phyloP scores from a whole-genome alignment of 2,797 vertebrate genomes.

The Typhlichthys eigenmanni region DNA sequence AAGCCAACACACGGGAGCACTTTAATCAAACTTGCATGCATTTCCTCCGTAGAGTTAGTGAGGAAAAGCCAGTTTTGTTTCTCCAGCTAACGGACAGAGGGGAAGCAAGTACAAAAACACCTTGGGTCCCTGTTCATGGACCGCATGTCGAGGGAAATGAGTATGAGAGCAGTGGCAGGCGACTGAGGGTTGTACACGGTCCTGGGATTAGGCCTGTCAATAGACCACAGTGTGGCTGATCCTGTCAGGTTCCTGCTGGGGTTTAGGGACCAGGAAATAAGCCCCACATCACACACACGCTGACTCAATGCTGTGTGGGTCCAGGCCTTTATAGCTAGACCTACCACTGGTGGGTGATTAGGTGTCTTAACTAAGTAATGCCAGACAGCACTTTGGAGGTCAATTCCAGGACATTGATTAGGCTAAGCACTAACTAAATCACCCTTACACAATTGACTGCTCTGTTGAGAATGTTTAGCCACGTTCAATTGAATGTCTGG shows the following conservation, averaged over 20 bases:
- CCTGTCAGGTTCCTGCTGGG: conserved; percentile 54
- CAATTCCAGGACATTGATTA: conserved; percentile 72
- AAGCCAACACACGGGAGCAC: conserved; percentile 48
- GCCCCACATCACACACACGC: conserved; percentile 28
- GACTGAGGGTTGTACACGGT: conserved; percentile 57
- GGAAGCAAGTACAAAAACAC: conserved; percentile 52
- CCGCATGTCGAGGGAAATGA: conserved; percentile 50
- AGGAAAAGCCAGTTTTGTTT: conserved; percentile 30
- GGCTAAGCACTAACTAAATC: conserved; percentile 68
- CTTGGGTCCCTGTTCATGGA: conserved; percentile 29
- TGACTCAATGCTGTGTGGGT: conserved; percentile 41
- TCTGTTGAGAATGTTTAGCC: conserved; percentile 44
- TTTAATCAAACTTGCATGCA: conserved; percentile 66
- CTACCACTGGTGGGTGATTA: conserved; percentile 63
- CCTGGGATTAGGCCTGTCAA: conserved; percentile 69
- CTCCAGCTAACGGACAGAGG: conserved; percentile 10
- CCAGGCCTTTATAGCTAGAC: conserved; percentile 29
- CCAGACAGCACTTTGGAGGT: conserved; percentile 67
- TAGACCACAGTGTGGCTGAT: conserved; percentile 70
- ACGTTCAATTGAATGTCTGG: conserved; percentile 66
- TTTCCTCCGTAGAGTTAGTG: conserved; percentile 48
- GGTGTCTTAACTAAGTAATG: conserved; percentile 69
- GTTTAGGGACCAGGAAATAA: conserved; percentile 69
- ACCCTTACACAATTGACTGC: conserved; percentile 67
- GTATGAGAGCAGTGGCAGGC: conserved; percentile 54